Conservation (phyloP, 2,888 invertebrate genomes). For the Cantharis rufa region DNA sequence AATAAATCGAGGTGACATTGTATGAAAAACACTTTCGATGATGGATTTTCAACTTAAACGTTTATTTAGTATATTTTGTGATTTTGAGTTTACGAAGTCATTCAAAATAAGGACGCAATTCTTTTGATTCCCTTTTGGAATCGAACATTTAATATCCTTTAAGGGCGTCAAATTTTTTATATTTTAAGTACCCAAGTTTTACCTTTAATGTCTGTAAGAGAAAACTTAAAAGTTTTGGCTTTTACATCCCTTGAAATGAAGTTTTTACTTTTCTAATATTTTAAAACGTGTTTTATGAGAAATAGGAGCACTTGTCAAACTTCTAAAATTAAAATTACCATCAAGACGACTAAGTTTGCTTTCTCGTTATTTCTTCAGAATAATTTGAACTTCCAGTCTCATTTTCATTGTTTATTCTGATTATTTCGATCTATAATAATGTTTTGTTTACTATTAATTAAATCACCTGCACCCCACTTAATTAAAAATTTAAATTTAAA, state of each 20-base stretch:
- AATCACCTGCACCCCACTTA: neutral
- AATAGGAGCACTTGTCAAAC: neutral
- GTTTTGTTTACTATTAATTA: neutral
- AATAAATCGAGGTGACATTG: neutral
- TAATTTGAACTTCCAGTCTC: neutral
- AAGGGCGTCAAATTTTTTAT: neutral
- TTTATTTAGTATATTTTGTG: neutral
- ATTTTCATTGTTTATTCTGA: neutral
- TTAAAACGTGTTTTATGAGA: slow-evolving; percentile 7
- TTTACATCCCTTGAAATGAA: neutral
- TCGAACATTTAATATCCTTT: neutral
- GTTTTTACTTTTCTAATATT: slow-evolving; percentile 4
- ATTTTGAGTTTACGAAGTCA: neutral
- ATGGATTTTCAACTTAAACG: neutral
- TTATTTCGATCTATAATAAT: neutral
- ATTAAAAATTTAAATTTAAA: neutral
- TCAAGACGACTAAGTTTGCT: slow-evolving; percentile 1
- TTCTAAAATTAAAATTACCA: slow-evolving; percentile 3
- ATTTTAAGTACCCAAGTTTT: neutral
- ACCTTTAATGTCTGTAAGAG: neutral
- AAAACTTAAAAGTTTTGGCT: slow-evolving; percentile 2
- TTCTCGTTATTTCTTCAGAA: neutral
- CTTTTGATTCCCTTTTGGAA: neutral
- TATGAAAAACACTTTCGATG: neutral
- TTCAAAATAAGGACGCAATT: neutral